Base-by-base conservation (phyloP, 2,888 invertebrate genomes). In the Orthosia gracilis region DNA sequence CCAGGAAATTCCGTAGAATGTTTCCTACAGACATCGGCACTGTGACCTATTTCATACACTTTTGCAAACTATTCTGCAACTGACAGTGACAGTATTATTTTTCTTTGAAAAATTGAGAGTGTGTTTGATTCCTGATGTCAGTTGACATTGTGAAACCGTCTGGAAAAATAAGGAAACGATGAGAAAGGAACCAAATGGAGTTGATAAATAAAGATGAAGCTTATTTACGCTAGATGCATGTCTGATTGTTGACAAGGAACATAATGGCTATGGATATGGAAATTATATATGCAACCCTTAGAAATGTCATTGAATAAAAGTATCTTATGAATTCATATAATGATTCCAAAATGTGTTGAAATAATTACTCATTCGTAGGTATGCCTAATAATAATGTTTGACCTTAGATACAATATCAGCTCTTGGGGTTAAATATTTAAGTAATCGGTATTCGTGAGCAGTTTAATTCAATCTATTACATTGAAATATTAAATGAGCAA, bases 381-480 rank as follows among this genome's bases (percentile, higher is more conserved):
- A 65, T 50, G 50, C 31, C n/a, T 71, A 66, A 21, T 26, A 69
- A 40, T 21, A 69, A 23, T 71, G 55, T 40, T 61, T 78, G 84
- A 84, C 73, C 84, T 82, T 40, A 84, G 78, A 85, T 85, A 81
- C 26, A 58, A n/a, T 81, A 86, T 85, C 86, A 69, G 40, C 12
- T 47, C 40, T 67, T 77, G 52, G 69, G 86, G 86, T 86, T 75
- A 84, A 73, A 76, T 84, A 58, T 69, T 81, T 73, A 70, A 78
- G 65, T 65, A 77, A 85, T 77, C 78, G 65, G 55, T 62, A 62
- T 31, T 68, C 68, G 40, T 69, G 59, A 69, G n/a, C 9, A 0
- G 61, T 78, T 26, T 18, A 58, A 55, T 73, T 52, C 69, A 40
- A 67, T 52, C 13, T 69, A 59, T 61, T 58, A 18, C 63, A 45